Conservation (phyloP, 2,888 invertebrate species). For the Sarcophaga variegata region DNA sequence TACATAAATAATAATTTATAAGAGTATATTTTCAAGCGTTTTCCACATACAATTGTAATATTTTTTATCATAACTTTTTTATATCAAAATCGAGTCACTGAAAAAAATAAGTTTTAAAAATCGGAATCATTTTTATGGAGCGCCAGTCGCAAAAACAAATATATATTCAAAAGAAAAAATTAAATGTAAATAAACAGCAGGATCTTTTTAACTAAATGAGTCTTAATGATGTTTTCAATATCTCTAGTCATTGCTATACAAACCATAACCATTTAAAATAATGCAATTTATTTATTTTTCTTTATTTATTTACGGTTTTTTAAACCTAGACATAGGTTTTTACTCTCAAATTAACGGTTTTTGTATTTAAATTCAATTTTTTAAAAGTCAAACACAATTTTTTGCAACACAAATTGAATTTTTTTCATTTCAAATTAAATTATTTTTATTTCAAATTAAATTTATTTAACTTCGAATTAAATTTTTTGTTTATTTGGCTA, state of each 20-base stretch:
- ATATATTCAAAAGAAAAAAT: background rate
- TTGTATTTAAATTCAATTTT: no score
- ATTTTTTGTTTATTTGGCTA: background rate
- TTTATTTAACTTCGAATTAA: background rate
- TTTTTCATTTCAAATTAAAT: no score
- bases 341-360: background rate
- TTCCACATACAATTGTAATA: slow-evolving; percentile 1
- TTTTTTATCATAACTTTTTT: slow-evolving; percentile 28
- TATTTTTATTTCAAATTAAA: background rate
- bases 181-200: slow-evolving; percentile 2
- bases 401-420: no score
- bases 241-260: no score
- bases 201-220: background rate
- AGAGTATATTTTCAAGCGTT: slow-evolving; percentile 3
- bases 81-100: slow-evolving; percentile 32
- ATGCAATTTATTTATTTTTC: no score
- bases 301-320: no score
- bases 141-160: slow-evolving; percentile 35
- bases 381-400: no score
- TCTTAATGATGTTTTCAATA: background rate
- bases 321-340: background rate
- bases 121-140: slow-evolving; percentile 44
- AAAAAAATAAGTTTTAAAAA: slow-evolving; percentile 28
- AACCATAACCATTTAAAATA: no score
- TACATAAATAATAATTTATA: slow-evolving; percentile 23